These are phyloP conservation scores for Tetragonula carbonaria DNA, from an alignment of 2,888 invertebrate genomes.

Conservation along the genomic window DNA sequence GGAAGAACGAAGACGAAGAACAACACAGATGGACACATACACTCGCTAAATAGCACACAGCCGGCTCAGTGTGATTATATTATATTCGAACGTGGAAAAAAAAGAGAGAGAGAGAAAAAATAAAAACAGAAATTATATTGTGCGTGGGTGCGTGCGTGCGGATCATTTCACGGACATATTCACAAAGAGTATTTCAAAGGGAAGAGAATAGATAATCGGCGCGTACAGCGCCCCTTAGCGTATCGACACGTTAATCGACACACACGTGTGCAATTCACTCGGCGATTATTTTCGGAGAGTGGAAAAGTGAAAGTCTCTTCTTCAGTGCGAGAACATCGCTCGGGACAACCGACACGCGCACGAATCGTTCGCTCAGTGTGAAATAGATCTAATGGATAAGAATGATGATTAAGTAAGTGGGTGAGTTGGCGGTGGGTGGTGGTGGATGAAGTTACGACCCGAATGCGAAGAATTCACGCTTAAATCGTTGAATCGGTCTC, in stretches of 20 bases:
- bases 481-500: slow-evolving; percentile 27
- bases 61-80: slow-evolving; percentile 82
- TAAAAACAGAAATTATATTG: slow-evolving; percentile 50
- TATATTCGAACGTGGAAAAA: slow-evolving; percentile 75
- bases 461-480: slow-evolving; percentile 30
- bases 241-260: slow-evolving; percentile 66
- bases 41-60: slow-evolving; percentile 77
- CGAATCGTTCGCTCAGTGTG: slow-evolving; percentile 58
- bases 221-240: slow-evolving; percentile 41
- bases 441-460: slow-evolving; percentile 12
- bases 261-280: slow-evolving; percentile 52
- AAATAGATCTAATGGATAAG: slow-evolving; percentile 62
- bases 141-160: slow-evolving; percentile 60
- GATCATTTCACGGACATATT: slow-evolving; percentile 53
- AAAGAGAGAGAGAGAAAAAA: too few relatives aligned
- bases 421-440: neutral
- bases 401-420: neutral
- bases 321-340: slow-evolving; percentile 12
- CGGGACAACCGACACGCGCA: neutral
- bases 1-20: neutral
- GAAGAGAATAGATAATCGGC: slow-evolving; percentile 59
- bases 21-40: slow-evolving; percentile 72
- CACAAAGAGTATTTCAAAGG: neutral
- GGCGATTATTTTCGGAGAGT: slow-evolving; percentile 37
- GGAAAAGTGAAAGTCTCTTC: neutral